Evolutionary conservation across 2,797 vertebrate genomes (phyloP), one percentile per base, ranked within the genome.

Genomic region (Bryconaethiops microstoma): DNA sequence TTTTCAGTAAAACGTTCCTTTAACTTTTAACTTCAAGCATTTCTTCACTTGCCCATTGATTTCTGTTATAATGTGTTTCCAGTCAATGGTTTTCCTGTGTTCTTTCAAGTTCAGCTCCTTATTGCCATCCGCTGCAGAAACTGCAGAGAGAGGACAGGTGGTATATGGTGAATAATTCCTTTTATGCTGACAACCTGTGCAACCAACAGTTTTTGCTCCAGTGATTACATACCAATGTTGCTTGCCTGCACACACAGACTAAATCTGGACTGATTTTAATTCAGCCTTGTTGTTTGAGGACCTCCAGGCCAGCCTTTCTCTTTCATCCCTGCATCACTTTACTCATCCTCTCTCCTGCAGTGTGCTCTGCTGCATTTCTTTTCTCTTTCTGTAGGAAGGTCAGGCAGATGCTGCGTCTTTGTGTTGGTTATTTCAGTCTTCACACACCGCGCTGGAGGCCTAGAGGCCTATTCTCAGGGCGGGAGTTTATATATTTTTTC

Each of bases 401-500:
- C 63, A 74, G 55, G 48, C 77, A 82, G 77, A 87, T 54, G 62
- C 62, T 64, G 13, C 21, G 39, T 63, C 42, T 52, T 52, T n/a
- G 63, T 74, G 60, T 70, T 57, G n/a, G 54, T 74, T 83, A 62
- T 39, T 64, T 70, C 35, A 79, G 73, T n/a, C 48, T 14, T 83
- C 16, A 25, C 29, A 69, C 57, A 50, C 69, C 50, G 64, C 80
- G 67, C 75, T 17, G 1, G 40, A 82, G 81, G 65, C 54, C 80
- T 0, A 23, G 45, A 48, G 45, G 45, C 45, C 45, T 80, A 1
- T 64, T 77, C 68, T 83, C 55, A 77, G 67, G 85, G 70, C 86
- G 77, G 21, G 77, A 17, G 7, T 69, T 64, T 76, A 80, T 35
- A 35, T 35, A 35, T 35, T 89, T 89, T 67, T 78, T 88, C 83